These are phyloP conservation scores for Acanthococcus lagerstroemiae DNA, from an alignment of 2,888 invertebrate genomes.

Conservation along the genomic window DNA sequence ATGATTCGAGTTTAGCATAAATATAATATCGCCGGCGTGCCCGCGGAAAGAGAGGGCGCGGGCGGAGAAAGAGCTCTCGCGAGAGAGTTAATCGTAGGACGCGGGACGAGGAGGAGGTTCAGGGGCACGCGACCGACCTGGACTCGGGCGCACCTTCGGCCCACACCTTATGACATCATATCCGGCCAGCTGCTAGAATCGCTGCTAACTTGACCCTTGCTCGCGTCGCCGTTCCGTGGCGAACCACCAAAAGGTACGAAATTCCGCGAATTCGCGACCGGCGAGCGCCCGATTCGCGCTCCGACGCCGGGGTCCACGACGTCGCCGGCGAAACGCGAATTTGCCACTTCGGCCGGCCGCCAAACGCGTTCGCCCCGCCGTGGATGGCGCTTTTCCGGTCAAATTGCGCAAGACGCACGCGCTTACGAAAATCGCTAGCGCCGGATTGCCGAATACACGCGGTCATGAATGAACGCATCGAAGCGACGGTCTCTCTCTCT, in stretches of 20 bases:
- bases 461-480: conserved; percentile 26
- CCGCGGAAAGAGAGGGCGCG: not conserved
- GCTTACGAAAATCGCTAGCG: conserved; percentile 16
- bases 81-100: not conserved
- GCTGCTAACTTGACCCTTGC: conserved; percentile 26
- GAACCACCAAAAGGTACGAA: conserved; percentile 29
- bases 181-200: conserved; percentile 30
- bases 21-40: not conserved
- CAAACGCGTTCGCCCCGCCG: not conserved
- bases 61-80: not conserved
- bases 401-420: conserved; percentile 23
- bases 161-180: conserved; percentile 32
- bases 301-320: not conserved
- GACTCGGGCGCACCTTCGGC: conserved; percentile 28
- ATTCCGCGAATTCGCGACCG: conserved; percentile 5
- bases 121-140: conserved; percentile 31
- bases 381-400: not conserved
- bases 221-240: conserved; percentile 6
- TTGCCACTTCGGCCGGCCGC: not conserved
- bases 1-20: conserved; percentile 21
- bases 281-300: not conserved
- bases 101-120: conserved; percentile 24
- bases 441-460: conserved; percentile 20
- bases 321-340: not conserved
- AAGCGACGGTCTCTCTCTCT: too few species aligned